Conservation (phyloP, 1,140 invertebrate species). For the Oryzaephilus surinamensis region DNA sequence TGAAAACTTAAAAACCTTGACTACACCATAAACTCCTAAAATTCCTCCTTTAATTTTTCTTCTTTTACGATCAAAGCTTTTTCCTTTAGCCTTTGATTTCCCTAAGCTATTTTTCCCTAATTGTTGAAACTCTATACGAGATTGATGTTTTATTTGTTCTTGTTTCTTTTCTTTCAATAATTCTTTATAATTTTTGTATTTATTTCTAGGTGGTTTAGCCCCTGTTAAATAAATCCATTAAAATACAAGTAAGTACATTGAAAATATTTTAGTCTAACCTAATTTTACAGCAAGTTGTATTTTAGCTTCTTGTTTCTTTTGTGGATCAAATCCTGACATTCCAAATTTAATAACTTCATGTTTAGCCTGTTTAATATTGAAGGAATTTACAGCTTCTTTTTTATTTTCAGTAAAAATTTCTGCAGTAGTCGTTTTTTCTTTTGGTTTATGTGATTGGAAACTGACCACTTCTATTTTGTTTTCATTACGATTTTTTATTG, state of each 20-base stretch:
- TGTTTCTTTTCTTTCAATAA: conserved; percentile 35
- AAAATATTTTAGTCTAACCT: conserved; percentile 33
- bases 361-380: conserved; percentile 47
- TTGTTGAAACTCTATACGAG: conserved; percentile 37
- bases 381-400: conserved; percentile 28
- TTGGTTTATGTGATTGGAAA: conserved; percentile 43
- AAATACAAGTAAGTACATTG: conserved; percentile 1
- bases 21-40: conserved; percentile 36
- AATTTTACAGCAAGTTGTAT: conserved; percentile 48
- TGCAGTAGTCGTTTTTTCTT: conserved; percentile 13
- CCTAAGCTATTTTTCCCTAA: conserved; percentile 40
- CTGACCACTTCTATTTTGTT: conserved; percentile 39
- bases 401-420: conserved; percentile 1
- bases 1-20: too few species aligned
- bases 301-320: conserved; percentile 46
- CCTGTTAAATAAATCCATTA: conserved; percentile 34
- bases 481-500: conserved; percentile 37
- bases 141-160: conserved; percentile 31
- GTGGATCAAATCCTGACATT: conserved; percentile 46
- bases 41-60: conserved; percentile 23
- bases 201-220: conserved; percentile 48
- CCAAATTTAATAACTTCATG: conserved; percentile 56
- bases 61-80: conserved; percentile 32
- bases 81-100: conserved; percentile 37
- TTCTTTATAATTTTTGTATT: conserved; percentile 47